phyloP scores from a whole-genome alignment of 1,140 invertebrate species.

The Papilio aristodemus region DNA sequence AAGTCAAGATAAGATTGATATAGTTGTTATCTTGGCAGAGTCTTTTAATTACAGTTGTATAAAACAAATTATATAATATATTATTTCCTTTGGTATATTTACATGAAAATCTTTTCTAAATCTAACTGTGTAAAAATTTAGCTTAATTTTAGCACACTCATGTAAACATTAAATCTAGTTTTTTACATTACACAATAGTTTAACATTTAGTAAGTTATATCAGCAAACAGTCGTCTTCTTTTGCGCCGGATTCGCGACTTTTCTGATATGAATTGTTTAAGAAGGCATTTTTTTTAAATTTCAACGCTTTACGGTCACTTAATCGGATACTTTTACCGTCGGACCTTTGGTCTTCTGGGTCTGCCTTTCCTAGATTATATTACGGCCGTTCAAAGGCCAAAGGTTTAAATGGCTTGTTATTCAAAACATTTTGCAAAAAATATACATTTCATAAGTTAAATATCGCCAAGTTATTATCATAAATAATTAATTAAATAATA shows the following conservation, averaged over 20 bases:
- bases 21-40: no score
- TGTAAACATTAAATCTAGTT: no score
- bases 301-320: conserved; percentile 31
- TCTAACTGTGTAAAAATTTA: no score
- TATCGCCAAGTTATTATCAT: no score
- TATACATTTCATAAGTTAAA: no score
- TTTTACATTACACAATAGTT: no score
- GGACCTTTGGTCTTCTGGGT: conserved; percentile 35
- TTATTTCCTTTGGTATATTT: no score
- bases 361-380: conserved; percentile 11
- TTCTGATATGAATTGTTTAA: conserved; percentile 61
- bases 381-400: conserved; percentile 1
- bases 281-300: conserved; percentile 46
- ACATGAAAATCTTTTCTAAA: no score
- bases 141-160: no score
- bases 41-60: no score
- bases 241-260: conserved; percentile 52
- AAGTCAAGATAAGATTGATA: no score
- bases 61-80: no score
- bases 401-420: neutral
- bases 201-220: conserved; percentile 5
- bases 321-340: conserved; percentile 42
- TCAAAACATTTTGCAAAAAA: neutral
- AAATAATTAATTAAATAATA: neutral
- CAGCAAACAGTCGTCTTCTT: conserved; percentile 38